Evolutionary conservation across 2,888 invertebrate species (phyloP).

Genomic region (Drosophila infuscata): DNA sequence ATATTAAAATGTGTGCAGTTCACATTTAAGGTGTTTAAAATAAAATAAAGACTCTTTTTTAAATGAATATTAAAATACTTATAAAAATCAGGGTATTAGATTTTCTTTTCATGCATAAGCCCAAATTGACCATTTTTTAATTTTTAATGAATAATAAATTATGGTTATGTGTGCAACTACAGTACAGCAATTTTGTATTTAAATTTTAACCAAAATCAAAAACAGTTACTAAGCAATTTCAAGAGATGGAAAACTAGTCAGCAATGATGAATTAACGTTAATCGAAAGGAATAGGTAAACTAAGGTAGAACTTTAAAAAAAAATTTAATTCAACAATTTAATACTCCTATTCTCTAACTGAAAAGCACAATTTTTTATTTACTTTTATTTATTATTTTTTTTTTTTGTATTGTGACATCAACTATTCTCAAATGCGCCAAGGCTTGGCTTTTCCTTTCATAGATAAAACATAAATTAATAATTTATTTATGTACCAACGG

Average conservation of each 20-base stretch:
- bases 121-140: background rate
- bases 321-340: background rate
- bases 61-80: background rate
- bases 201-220: background rate
- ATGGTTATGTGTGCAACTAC: no score
- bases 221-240: background rate
- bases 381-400: background rate
- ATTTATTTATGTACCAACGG: slow-evolving; percentile 50
- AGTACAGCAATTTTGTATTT: no score
- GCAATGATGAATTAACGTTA: background rate
- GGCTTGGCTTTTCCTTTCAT: slow-evolving; percentile 6
- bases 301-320: background rate
- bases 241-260: background rate
- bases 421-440: slow-evolving; percentile 21
- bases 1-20: background rate
- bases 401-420: slow-evolving; percentile 3
- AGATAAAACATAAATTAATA: slow-evolving; percentile 55
- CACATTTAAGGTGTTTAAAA: background rate
- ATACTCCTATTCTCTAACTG: background rate
- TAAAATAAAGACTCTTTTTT: background rate
- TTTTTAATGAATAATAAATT: no score
- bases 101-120: no score
- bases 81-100: background rate
- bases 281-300: background rate
- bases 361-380: background rate